phyloP scores from a whole-genome alignment of 2,113 vertebrate genomes.

The Myrmecophaga tridactyla region DNA sequence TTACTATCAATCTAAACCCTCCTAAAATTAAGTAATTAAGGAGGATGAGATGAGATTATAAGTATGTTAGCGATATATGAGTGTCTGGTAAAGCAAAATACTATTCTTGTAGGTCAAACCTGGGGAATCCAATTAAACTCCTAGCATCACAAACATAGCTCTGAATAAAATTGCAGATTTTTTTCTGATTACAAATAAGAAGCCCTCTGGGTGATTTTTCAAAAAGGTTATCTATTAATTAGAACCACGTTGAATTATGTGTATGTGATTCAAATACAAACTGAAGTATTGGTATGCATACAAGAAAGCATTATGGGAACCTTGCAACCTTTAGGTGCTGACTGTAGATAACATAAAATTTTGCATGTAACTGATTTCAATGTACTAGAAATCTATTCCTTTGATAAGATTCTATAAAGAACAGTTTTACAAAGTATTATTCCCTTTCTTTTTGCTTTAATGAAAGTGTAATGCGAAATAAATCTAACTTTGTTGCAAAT shows the following conservation, averaged over 20 bases:
- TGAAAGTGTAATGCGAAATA: background rate
- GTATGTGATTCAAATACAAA: background rate
- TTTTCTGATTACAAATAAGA: slow-evolving; percentile 61
- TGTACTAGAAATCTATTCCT: background rate
- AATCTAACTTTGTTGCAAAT: background rate
- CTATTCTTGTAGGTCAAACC: background rate
- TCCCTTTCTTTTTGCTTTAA: background rate
- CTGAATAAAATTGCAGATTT: slow-evolving; percentile 44
- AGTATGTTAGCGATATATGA: background rate
- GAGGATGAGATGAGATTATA: background rate
- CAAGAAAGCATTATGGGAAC: background rate
- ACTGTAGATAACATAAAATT: background rate
- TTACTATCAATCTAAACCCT: background rate
- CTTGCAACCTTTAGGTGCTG: background rate
- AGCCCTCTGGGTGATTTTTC: background rate
- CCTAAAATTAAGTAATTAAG: slow-evolving; percentile 45
- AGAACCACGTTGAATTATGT: slow-evolving; percentile 28
- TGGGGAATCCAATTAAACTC: slow-evolving; percentile 56
- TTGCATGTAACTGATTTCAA: background rate
- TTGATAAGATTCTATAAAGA: background rate
- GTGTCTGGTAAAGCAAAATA: background rate
- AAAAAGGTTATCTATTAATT: slow-evolving; percentile 66
- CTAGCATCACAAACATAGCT: slow-evolving; percentile 7
- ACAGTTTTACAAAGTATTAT: background rate
- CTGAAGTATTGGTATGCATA: background rate